Conservation (phyloP, 2,888 invertebrate genomes). For the Nymphalis c-album region DNA sequence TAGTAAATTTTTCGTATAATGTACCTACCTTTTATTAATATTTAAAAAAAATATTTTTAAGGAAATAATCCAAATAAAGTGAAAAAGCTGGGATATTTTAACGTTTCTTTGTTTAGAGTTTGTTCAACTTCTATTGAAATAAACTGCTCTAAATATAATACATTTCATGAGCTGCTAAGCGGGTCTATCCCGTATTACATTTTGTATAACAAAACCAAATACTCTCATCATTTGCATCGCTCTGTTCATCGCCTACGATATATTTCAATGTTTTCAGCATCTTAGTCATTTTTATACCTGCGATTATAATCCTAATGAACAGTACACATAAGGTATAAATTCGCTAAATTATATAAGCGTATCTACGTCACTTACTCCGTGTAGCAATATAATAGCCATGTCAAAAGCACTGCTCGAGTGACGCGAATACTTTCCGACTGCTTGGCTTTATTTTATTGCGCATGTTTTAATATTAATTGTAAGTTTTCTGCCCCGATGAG, state of each 20-base stretch:
- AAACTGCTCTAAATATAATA: conserved; percentile 1
- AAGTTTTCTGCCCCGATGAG: conserved; percentile 68
- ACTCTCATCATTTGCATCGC: conserved; percentile 61
- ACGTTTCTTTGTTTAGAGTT: not conserved
- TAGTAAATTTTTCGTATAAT: no score
- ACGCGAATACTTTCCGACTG: conserved; percentile 75
- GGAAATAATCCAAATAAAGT: not conserved
- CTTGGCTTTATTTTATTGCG: conserved; percentile 75
- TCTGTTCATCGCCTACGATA: conserved; percentile 50
- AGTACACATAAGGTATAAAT: conserved; percentile 38
- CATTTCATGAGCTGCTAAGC: conserved; percentile 27
- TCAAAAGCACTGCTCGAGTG: conserved; percentile 70
- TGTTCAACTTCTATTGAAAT: not conserved
- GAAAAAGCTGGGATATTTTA: not conserved
- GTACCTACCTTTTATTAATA: no score
- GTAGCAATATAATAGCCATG: conserved; percentile 68
- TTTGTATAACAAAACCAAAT: conserved; percentile 53
- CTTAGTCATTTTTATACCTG: conserved; percentile 40
- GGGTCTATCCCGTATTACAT: conserved; percentile 34
- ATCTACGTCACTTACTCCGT: conserved; percentile 32
- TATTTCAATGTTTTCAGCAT: conserved; percentile 45
- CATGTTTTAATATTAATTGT: conserved; percentile 80
- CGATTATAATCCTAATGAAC: conserved; percentile 33
- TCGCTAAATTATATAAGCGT: conserved; percentile 23
- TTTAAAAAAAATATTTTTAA: not conserved